Conservation (phyloP, 2,797 vertebrate genomes). For the Vultur gryphus region DNA sequence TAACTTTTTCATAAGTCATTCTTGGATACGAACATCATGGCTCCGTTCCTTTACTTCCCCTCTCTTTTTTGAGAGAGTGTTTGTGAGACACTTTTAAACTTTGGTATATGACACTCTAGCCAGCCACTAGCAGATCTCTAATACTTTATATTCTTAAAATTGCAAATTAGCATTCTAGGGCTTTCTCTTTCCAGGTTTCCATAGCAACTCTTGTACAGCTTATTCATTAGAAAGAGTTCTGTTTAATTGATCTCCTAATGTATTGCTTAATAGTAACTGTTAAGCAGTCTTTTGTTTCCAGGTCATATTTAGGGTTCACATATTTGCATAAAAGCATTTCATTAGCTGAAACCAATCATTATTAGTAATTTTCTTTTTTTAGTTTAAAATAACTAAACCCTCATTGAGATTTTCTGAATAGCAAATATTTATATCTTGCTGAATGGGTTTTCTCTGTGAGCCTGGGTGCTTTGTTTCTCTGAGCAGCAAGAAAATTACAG, state of each 20-base stretch:
- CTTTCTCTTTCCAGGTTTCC: slow-evolving; percentile 85
- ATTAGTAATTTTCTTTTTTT: slow-evolving; percentile 94
- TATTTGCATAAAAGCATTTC: slow-evolving; percentile 99
- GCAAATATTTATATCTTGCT: slow-evolving; percentile 93
- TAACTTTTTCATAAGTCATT: not conserved
- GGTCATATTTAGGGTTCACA: slow-evolving; percentile 93
- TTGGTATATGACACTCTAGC: not conserved
- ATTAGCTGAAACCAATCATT: slow-evolving; percentile 97
- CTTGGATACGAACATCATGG: not conserved
- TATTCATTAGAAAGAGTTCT: slow-evolving; percentile 90
- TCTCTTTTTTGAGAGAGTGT: not conserved
- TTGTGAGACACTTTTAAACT: slow-evolving; percentile 7
- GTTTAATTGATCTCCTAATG: slow-evolving; percentile 99
- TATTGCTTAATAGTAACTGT: slow-evolving; percentile 93
- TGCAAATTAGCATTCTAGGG: slow-evolving; percentile 75
- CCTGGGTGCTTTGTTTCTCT: slow-evolving; percentile 78
- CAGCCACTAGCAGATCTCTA: slow-evolving; percentile 13
- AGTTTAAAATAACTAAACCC: slow-evolving; percentile 89
- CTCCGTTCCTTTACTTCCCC: not conserved
- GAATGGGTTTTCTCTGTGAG: slow-evolving; percentile 85
- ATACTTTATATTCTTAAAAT: slow-evolving; percentile 74
- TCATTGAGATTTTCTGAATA: slow-evolving; percentile 89
- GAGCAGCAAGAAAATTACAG: slow-evolving; percentile 82
- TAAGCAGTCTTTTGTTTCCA: slow-evolving; percentile 98
- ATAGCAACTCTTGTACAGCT: slow-evolving; percentile 84